Conservation (phyloP, 2,797 vertebrate species). For the Takifugu ocellatus region DNA sequence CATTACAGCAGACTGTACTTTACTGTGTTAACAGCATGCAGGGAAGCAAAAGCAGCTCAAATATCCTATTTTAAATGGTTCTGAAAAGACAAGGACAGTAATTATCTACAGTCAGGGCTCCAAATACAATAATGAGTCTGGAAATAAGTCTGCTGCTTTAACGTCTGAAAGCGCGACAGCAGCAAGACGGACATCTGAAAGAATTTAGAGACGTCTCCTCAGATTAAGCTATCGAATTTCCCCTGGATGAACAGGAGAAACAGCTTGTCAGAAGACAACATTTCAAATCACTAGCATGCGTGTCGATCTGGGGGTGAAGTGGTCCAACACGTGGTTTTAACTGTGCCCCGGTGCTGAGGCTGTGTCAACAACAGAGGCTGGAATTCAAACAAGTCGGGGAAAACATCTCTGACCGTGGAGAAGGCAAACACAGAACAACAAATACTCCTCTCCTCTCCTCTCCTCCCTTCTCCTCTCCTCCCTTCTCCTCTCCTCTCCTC, state of each 20-base stretch:
- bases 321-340: constrained; percentile 6
- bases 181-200: neutral
- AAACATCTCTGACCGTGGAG: constrained; percentile 25
- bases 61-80: constrained; percentile 17
- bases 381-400: constrained; percentile 4
- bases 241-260: constrained; percentile 18
- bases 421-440: constrained; percentile 16
- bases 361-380: constrained; percentile 5
- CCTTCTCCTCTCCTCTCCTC: too few species aligned
- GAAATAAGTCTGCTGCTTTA: constrained; percentile 31
- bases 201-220: constrained; percentile 1
- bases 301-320: constrained; percentile 18
- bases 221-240: constrained; percentile 18
- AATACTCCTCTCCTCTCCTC: constrained; percentile 6
- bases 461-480: too few species aligned
- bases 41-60: constrained; percentile 16
- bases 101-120: constrained; percentile 15
- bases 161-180: constrained; percentile 3
- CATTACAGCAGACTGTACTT: constrained; percentile 12
- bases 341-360: neutral
- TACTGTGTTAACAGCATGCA: constrained; percentile 25
- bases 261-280: constrained; percentile 8
- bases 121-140: constrained; percentile 25
- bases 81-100: constrained; percentile 28
- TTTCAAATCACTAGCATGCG: constrained; percentile 11